Evolutionary conservation across 1,140 invertebrate genomes (phyloP), one percentile per base, ranked within the genome.

Genomic region (Cecropterus lyciades): DNA sequence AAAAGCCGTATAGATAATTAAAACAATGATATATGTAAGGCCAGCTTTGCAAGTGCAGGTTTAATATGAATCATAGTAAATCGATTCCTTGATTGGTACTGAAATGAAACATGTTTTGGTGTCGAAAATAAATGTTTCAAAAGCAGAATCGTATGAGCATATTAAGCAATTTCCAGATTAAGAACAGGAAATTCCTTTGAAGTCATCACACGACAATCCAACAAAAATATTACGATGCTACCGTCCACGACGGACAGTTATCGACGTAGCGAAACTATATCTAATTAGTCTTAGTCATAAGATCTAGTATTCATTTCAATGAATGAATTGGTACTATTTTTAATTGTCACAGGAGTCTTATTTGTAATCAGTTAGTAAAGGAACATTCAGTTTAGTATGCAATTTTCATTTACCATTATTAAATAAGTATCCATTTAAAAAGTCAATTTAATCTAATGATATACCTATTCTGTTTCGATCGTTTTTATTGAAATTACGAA

Each of bases 141-240:
- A 81, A 71, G 45, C 68, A 53, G 30, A 63, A 57, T 63, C 59
- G 63, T 65, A 69, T 74, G 65, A 76, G 70, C 65, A 72, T 80
- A 76, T 80, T 78, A 71, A 76, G 75, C 62, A 73, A 70, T 74
- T 79, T 76, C 75, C 77, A 80, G 77, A 85, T 83, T 79, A 73
- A 77, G 75, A 82, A 76, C 84, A 85, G 82, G 83, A 91, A 88
- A 88, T 89, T 83, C 85, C 84, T 87, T 86, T 84, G 82, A 85
- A 81, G 73, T 69, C 67, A 66, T 80, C 84, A 79, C 79, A 82
- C 69, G 83, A 85, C 76, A 83, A 83, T 75, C 74, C 73, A 77
- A 77, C 84, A 80, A 82, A 84, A 87, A 83, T 84, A 86, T 84
- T 78, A 70, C 77, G 73, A 79, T 77, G 84, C 81, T 73, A 77